phyloP scores from a whole-genome alignment of 2,797 vertebrate genomes.

The Pangasius macronema region DNA sequence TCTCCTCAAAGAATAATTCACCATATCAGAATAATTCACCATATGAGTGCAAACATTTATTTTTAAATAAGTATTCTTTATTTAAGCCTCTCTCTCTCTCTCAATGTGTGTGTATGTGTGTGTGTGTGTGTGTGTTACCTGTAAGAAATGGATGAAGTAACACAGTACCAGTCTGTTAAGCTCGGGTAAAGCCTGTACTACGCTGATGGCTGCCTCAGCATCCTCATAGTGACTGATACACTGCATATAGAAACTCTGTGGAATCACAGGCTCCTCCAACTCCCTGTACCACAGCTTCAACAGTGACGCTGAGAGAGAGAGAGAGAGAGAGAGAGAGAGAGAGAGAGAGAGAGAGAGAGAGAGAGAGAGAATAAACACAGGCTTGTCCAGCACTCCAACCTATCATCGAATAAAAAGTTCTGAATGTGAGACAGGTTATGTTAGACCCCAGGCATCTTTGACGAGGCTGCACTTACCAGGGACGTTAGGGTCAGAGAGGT shows the following conservation, averaged over 20 bases:
- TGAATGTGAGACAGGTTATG: background rate
- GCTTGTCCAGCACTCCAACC: background rate
- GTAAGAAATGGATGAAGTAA: slow-evolving; percentile 84
- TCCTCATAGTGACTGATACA: slow-evolving; percentile 82
- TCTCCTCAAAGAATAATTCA: background rate
- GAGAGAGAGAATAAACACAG: background rate
- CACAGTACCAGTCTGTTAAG: slow-evolving; percentile 80
- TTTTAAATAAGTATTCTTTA: background rate
- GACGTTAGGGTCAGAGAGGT: slow-evolving; percentile 77
- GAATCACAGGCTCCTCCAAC: slow-evolving; percentile 81
- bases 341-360: background rate
- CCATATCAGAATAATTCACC: too few relatives aligned
- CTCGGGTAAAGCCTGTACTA: slow-evolving; percentile 78
- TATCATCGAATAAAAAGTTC: background rate
- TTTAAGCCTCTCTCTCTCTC: background rate
- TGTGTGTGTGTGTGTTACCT: slow-evolving; percentile 65
- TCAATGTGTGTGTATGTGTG: background rate
- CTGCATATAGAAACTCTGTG: slow-evolving; percentile 78
- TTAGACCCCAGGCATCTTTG: background rate
- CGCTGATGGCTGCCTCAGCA: slow-evolving; percentile 74
- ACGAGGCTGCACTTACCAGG: slow-evolving; percentile 68
- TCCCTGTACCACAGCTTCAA: slow-evolving; percentile 84
- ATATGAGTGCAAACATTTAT: background rate
- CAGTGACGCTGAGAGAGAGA: slow-evolving; percentile 69
- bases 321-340: background rate